phyloP scores from a whole-genome alignment of 23 tunicate species.

The Ascidia mentula region DNA sequence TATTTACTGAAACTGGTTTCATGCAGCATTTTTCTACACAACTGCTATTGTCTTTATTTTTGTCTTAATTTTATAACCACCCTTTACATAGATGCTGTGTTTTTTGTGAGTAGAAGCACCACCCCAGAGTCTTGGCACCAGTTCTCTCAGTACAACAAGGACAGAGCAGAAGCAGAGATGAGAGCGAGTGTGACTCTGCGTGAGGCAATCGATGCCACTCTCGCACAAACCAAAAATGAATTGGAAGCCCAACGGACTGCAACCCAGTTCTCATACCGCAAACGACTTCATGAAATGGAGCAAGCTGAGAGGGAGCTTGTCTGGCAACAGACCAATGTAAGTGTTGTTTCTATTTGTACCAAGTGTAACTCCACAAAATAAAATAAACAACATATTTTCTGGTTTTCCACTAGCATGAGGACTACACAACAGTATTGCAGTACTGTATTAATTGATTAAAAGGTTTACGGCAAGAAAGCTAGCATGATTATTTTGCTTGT shows the following conservation, averaged over 20 bases:
- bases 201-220: conserved; percentile 86
- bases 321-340: conserved; percentile 79
- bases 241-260: conserved; percentile 93
- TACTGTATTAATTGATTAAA: no score
- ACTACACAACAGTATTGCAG: no score
- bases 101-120: conserved; percentile 81
- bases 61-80: no score
- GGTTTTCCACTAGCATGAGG: no score
- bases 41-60: no score
- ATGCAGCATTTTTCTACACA: no score
- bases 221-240: conserved; percentile 77
- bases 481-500: no score
- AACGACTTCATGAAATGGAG: conserved; percentile 90
- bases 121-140: conserved; percentile 89
- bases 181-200: conserved; percentile 81
- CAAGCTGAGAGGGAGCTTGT: conserved; percentile 69
- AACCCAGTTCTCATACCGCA: conserved; percentile 83
- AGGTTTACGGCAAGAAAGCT: no score
- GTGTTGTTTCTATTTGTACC: background rate
- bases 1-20: no score
- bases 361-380: no score
- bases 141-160: conserved; percentile 93
- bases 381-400: no score
- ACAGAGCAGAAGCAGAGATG: conserved; percentile 87
- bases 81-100: no score